Evolutionary conservation across 2,888 invertebrate genomes (phyloP).

Genomic region (Rapana venosa): DNA sequence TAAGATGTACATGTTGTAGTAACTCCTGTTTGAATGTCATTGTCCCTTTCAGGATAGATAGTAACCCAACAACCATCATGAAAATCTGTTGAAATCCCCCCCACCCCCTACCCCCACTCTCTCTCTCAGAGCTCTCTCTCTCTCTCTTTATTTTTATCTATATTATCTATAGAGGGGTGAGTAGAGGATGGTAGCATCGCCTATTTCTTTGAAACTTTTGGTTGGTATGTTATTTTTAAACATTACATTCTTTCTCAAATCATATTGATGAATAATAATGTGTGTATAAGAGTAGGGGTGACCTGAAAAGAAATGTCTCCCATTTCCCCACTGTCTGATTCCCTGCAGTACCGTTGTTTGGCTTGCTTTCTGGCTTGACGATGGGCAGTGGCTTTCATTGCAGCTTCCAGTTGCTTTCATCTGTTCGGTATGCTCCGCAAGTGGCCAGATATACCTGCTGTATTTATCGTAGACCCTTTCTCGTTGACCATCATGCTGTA

Average conservation of each 20-base stretch:
- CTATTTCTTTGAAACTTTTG: too few relatives aligned
- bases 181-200: too few relatives aligned
- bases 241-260: too few relatives aligned
- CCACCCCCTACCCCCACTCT: neutral
- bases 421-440: constrained; percentile 35
- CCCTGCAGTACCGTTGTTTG: neutral
- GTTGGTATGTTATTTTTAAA: too few relatives aligned
- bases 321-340: neutral
- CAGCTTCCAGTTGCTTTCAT: constrained; percentile 1
- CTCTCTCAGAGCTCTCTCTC: neutral
- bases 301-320: neutral
- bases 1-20: too few relatives aligned
- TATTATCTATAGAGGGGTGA: too few relatives aligned
- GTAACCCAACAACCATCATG: too few relatives aligned
- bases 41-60: too few relatives aligned
- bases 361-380: neutral
- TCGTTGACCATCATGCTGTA: too few relatives aligned
- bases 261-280: neutral
- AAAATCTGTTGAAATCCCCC: neutral
- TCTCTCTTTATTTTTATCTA: too few relatives aligned
- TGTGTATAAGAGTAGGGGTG: neutral
- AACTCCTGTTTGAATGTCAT: too few relatives aligned
- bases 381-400: neutral
- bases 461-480: too few relatives aligned
- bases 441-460: constrained; percentile 34